Conservation (phyloP, 2,113 vertebrate species). For the Xenopus tropicalis region UCB_Xtro_10.0 CM004452.2:19807001-19807500, state of each 20-base stretch:
- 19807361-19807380: background rate
- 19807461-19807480: no score
- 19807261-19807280: constrained; percentile 87
- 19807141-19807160: no score
- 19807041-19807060: no score
- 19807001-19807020: no score
- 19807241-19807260: constrained; percentile 91
- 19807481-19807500: no score
- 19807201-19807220: constrained; percentile 74
- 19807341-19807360: constrained; percentile 87
- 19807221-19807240: constrained; percentile 87
- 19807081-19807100: no score
- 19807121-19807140: no score
- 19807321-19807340: constrained; percentile 58
- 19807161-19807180: constrained; percentile 64
- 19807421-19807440: background rate
- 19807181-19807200: constrained; percentile 71
- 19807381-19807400: background rate
- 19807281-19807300: constrained; percentile 77
- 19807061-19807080: no score
- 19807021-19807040: no score
- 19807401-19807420: no score
- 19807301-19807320: constrained; percentile 68
- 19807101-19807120: no score
- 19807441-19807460: background rate